phyloP scores from a whole-genome alignment of 2,113 vertebrate species.

The Spheniscus mendiculus region DNA sequence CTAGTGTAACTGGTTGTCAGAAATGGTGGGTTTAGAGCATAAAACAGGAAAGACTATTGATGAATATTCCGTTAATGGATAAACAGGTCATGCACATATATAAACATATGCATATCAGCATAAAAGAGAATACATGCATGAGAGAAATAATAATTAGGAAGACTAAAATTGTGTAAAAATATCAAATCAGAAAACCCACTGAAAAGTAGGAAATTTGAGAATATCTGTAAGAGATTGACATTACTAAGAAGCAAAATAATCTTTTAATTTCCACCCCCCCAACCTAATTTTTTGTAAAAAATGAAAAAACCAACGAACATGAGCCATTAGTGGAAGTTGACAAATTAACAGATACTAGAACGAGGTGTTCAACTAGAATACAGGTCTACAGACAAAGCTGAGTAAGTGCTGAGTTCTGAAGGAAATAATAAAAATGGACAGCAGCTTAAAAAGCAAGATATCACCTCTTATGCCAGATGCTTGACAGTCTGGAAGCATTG shows the following conservation, averaged over 20 bases:
- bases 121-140: neutral
- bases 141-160: neutral
- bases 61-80: neutral
- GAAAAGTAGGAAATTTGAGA: neutral
- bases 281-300: neutral
- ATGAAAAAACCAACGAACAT: neutral
- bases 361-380: neutral
- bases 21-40: neutral
- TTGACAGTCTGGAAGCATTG: neutral
- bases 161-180: neutral
- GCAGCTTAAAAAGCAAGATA: neutral
- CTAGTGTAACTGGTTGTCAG: neutral
- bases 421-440: neutral
- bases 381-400: neutral
- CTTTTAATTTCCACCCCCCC: neutral
- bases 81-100: neutral
- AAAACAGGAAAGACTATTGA: neutral
- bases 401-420: neutral
- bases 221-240: neutral
- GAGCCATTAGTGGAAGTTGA: neutral
- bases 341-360: neutral
- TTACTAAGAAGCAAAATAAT: neutral
- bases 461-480: neutral
- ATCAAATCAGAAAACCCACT: neutral
- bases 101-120: neutral